Evolutionary conservation across 1,140 invertebrate species (phyloP).

Genomic region (Delia radicum): DNA sequence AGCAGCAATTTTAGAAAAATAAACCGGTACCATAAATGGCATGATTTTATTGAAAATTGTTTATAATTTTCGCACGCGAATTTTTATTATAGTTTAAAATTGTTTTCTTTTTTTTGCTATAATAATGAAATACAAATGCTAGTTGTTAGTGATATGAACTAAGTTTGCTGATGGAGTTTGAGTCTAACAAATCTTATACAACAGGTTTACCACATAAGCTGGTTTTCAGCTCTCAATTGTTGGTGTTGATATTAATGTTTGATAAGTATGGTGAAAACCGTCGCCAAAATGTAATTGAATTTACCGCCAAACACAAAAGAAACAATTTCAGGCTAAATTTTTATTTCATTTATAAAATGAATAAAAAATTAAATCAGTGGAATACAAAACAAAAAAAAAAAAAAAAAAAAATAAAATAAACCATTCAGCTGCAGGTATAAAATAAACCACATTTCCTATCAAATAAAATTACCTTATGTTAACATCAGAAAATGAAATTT

Average conservation of each 20-base stretch:
- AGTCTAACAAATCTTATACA: background rate
- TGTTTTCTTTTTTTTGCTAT: background rate
- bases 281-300: conserved; percentile 19
- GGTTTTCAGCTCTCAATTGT: background rate
- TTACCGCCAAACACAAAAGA: conserved; percentile 3
- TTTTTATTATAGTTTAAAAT: conserved; percentile 2
- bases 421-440: too few species aligned
- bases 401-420: too few species aligned
- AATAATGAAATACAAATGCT: background rate
- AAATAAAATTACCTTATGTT: too few species aligned
- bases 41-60: background rate
- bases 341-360: background rate
- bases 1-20: background rate
- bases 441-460: too few species aligned
- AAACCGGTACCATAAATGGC: conserved; percentile 2
- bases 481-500: too few species aligned
- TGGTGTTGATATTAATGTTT: background rate
- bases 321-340: conserved; percentile 6
- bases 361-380: too few species aligned
- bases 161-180: background rate
- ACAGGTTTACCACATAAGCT: background rate
- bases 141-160: background rate
- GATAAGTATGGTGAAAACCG: conserved; percentile 3
- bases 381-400: too few species aligned
- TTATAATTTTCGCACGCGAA: conserved; percentile 23